phyloP scores from a whole-genome alignment of 2,797 vertebrate genomes.

The Rhinichthys osculus region DNA sequence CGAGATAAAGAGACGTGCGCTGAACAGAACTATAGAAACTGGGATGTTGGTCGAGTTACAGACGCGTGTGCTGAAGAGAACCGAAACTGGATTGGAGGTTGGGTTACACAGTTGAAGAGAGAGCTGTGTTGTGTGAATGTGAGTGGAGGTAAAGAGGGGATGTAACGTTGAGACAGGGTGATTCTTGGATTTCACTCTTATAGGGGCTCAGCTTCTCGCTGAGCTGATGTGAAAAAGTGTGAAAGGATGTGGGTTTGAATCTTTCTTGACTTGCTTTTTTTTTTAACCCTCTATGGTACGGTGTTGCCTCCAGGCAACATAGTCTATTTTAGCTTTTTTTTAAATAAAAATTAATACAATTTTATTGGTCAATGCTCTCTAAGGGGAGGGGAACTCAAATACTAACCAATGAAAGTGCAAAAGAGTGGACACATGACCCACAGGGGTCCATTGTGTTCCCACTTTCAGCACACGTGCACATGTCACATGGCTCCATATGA shows the following conservation, averaged over 20 bases:
- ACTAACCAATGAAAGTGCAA: too few species aligned
- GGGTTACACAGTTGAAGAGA: slow-evolving; percentile 11
- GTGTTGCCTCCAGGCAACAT: too few species aligned
- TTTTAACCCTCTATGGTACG: too few species aligned
- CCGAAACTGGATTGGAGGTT: slow-evolving; percentile 10
- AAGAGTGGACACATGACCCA: too few species aligned
- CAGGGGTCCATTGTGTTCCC: too few species aligned
- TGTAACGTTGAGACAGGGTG: background rate
- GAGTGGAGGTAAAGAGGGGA: slow-evolving; percentile 9
- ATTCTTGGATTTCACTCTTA: slow-evolving; percentile 20
- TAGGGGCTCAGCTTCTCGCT: background rate
- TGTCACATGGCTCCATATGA: too few species aligned
- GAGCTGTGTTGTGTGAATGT: slow-evolving; percentile 2
- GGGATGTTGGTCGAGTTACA: slow-evolving; percentile 43
- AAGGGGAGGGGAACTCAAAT: too few species aligned
- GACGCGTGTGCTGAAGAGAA: slow-evolving; percentile 10
- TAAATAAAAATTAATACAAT: too few species aligned
- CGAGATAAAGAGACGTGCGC: slow-evolving; percentile 19
- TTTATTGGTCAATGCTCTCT: too few species aligned
- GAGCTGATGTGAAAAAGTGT: slow-evolving; percentile 20
- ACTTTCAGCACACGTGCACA: too few species aligned
- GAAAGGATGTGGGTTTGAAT: background rate
- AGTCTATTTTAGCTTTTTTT: too few species aligned
- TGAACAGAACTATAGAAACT: slow-evolving; percentile 28
- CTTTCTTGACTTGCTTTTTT: background rate